Conservation (phyloP, 2,797 vertebrate genomes). For the Rhyacichthys aspro region DNA sequence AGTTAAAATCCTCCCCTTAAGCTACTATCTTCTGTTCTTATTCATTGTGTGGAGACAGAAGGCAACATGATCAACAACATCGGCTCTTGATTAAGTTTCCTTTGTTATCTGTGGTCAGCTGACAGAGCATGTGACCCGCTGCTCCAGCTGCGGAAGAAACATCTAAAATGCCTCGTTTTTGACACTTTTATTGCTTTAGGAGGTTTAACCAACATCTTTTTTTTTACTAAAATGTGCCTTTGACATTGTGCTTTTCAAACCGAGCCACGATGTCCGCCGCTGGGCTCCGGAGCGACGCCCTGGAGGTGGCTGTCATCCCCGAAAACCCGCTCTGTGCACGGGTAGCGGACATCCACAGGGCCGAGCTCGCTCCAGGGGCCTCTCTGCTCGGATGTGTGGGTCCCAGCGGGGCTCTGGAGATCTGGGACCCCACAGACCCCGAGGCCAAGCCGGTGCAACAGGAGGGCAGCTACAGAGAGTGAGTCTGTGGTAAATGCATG, state of each 20-base stretch:
- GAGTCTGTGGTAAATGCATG: slow-evolving; percentile 35
- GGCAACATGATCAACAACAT: neutral
- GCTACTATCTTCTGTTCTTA: too few species aligned
- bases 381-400: slow-evolving; percentile 68
- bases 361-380: slow-evolving; percentile 50
- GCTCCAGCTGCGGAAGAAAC: slow-evolving; percentile 20
- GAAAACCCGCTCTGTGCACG: slow-evolving; percentile 45
- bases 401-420: slow-evolving; percentile 37
- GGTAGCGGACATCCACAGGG: slow-evolving; percentile 46
- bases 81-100: neutral
- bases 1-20: too few species aligned
- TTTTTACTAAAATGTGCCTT: neutral
- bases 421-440: slow-evolving; percentile 65
- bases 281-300: slow-evolving; percentile 16
- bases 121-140: slow-evolving; percentile 51
- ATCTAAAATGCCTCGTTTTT: rapidly evolving
- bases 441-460: slow-evolving; percentile 20
- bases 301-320: slow-evolving; percentile 72
- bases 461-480: slow-evolving; percentile 71
- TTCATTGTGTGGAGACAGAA: too few species aligned
- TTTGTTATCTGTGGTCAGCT: slow-evolving; percentile 41
- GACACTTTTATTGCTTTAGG: neutral
- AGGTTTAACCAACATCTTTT: rapidly evolving
- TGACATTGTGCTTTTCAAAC: rapidly evolving
- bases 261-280: slow-evolving; percentile 38